These are phyloP conservation scores for Agrilus mali DNA, from an alignment of 2,888 invertebrate species.

Conservation along the genomic window DNA sequence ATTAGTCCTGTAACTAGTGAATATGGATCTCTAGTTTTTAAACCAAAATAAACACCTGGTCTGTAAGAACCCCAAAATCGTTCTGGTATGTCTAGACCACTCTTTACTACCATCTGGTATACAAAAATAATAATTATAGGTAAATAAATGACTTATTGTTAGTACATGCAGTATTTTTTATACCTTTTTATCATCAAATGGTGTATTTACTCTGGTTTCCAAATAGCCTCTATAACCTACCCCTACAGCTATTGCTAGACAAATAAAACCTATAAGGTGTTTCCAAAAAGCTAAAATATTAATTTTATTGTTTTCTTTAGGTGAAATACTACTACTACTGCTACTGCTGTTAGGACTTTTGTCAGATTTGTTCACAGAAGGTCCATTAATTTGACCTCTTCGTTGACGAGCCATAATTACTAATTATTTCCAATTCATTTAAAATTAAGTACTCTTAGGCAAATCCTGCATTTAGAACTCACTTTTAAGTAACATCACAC, in stretches of 20 bases:
- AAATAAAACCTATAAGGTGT: conserved; percentile 44
- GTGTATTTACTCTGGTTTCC: conserved; percentile 81
- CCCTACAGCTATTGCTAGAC: conserved; percentile 57
- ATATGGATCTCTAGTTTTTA: conserved; percentile 79
- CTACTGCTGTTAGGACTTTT: conserved; percentile 28
- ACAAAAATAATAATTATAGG: background rate
- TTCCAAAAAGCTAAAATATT: conserved; percentile 40
- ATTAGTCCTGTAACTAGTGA: conserved; percentile 89
- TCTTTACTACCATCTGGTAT: conserved; percentile 50
- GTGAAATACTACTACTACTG: conserved; percentile 31
- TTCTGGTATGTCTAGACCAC: conserved; percentile 61
- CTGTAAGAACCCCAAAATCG: conserved; percentile 92
- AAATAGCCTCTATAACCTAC: conserved; percentile 72
- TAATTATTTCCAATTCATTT: too few relatives aligned
- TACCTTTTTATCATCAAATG: conserved; percentile 66
- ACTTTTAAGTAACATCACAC: too few relatives aligned
- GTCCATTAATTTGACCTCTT: conserved; percentile 12
- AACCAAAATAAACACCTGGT: conserved; percentile 77
- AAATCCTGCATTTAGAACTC: too few relatives aligned
- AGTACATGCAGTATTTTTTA: conserved; percentile 4
- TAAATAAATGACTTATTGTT: background rate
- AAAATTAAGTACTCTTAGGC: too few relatives aligned
- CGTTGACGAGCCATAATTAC: conserved; percentile 15
- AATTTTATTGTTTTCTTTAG: conserved; percentile 16
- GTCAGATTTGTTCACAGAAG: conserved; percentile 10